Percentiles rank a stretch among this genome's conserved stretches.
phyloP scores from a whole-genome alignment of 2,888 invertebrate species.

The Eretmocerus hayati region DNA sequence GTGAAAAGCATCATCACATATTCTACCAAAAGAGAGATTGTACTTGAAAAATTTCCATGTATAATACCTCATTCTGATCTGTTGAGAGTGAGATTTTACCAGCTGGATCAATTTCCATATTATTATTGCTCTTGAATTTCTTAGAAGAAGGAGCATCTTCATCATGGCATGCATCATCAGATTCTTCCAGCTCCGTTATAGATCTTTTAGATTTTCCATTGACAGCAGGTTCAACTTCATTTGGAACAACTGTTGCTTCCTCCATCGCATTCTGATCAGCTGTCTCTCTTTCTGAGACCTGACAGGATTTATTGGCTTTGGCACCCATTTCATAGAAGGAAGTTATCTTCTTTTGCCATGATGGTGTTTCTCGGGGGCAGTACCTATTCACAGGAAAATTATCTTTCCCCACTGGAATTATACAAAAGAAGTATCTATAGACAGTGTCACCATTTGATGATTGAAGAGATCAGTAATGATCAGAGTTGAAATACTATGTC shows the following conservation, averaged over 20 bases:
- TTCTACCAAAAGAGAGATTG: too few relatives aligned
- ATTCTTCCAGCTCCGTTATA: conserved; percentile 5
- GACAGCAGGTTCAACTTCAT: not conserved
- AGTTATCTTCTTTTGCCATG: conserved; percentile 21
- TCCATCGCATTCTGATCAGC: not conserved
- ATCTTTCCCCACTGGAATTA: conserved; percentile 12
- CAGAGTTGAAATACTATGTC: not conserved
- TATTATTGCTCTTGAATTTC: conserved; percentile 3
- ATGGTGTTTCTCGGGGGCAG: conserved; percentile 18
- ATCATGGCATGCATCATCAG: conserved; percentile 1
- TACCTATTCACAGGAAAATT: conserved; percentile 19
- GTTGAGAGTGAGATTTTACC: too few relatives aligned
- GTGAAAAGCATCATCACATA: too few relatives aligned
- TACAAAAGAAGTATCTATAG: not conserved
- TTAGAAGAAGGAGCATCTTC: not conserved
- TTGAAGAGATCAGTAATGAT: not conserved
- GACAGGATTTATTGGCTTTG: not conserved
- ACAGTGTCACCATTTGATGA: not conserved
- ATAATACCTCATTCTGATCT: too few relatives aligned
- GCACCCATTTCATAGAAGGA: conserved; percentile 11
- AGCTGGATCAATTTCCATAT: conserved; percentile 1
- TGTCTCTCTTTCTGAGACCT: not conserved
- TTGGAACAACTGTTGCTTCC: not conserved
- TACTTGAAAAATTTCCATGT: too few relatives aligned
- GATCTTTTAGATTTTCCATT: not conserved